Evolutionary conservation across 1,140 invertebrate genomes (phyloP).

Genomic region (Hestina assimilis): DNA sequence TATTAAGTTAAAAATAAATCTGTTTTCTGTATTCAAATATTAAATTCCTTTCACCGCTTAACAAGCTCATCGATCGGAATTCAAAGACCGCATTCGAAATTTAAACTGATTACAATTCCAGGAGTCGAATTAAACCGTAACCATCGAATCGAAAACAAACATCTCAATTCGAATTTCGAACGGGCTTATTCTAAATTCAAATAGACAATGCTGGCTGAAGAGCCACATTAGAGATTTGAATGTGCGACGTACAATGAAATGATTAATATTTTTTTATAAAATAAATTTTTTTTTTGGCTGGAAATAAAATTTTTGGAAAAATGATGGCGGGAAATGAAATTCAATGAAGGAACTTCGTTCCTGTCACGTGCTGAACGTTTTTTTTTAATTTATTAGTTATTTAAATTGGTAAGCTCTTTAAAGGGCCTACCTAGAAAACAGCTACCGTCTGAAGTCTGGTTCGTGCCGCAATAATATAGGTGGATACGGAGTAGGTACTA

Average conservation of each 20-base stretch:
- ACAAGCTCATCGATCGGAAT: neutral
- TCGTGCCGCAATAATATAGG: too few species aligned
- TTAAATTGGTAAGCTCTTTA: too few species aligned
- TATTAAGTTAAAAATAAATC: too few species aligned
- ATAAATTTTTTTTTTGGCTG: neutral
- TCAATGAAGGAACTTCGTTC: too few species aligned
- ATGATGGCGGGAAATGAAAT: too few species aligned
- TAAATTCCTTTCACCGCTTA: neutral
- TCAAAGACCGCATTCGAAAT: slow-evolving; percentile 22
- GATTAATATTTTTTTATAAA: slow-evolving; percentile 10
- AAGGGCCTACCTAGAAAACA: too few species aligned
- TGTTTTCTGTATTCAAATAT: too few species aligned
- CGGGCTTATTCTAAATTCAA: slow-evolving; percentile 69
- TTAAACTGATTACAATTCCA: slow-evolving; percentile 37
- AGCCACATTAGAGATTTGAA: slow-evolving; percentile 51
- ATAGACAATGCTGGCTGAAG: slow-evolving; percentile 61
- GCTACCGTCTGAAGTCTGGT: too few species aligned
- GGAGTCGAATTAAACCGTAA: slow-evolving; percentile 65
- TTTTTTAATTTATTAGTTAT: too few species aligned
- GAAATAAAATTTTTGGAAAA: too few species aligned
- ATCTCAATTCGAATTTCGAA: slow-evolving; percentile 68
- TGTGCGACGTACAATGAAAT: slow-evolving; percentile 32
- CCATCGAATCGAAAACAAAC: slow-evolving; percentile 68
- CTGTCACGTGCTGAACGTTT: too few species aligned
- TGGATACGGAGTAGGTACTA: too few species aligned